Conservation (phyloP, 2,888 invertebrate genomes). For the Dicyrtomina minuta region DNA sequence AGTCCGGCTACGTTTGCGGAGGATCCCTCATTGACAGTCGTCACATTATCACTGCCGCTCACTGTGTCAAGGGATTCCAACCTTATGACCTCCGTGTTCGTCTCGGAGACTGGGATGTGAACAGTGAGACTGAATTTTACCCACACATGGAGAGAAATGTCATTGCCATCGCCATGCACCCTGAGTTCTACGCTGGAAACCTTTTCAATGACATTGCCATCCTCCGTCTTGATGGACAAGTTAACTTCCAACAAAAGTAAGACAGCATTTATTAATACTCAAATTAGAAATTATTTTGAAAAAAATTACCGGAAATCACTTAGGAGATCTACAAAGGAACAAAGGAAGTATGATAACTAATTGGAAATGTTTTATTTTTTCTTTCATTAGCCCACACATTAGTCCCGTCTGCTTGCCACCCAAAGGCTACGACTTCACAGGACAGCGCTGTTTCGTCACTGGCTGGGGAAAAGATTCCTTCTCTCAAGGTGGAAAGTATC, state of each 20-base stretch:
- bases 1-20: slow-evolving; percentile 91
- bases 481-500: slow-evolving; percentile 86
- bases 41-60: slow-evolving; percentile 79
- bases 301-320: too few relatives aligned
- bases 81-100: slow-evolving; percentile 80
- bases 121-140: slow-evolving; percentile 90
- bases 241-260: slow-evolving; percentile 63
- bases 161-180: slow-evolving; percentile 79
- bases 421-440: slow-evolving; percentile 75
- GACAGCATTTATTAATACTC: too few relatives aligned
- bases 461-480: slow-evolving; percentile 98
- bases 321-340: too few relatives aligned
- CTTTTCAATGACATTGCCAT: slow-evolving; percentile 92
- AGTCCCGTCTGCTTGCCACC: slow-evolving; percentile 89
- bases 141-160: slow-evolving; percentile 87
- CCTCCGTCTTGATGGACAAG: slow-evolving; percentile 77
- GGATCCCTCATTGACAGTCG: slow-evolving; percentile 81
- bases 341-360: too few relatives aligned
- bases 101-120: slow-evolving; percentile 93
- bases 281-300: neutral
- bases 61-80: slow-evolving; percentile 84
- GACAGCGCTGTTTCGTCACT: slow-evolving; percentile 87
- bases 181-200: slow-evolving; percentile 91
- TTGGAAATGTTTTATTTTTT: neutral
- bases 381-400: slow-evolving; percentile 73